Conservation (phyloP, 2,797 vertebrate genomes). For the Acipenser oxyrinchus region DNA sequence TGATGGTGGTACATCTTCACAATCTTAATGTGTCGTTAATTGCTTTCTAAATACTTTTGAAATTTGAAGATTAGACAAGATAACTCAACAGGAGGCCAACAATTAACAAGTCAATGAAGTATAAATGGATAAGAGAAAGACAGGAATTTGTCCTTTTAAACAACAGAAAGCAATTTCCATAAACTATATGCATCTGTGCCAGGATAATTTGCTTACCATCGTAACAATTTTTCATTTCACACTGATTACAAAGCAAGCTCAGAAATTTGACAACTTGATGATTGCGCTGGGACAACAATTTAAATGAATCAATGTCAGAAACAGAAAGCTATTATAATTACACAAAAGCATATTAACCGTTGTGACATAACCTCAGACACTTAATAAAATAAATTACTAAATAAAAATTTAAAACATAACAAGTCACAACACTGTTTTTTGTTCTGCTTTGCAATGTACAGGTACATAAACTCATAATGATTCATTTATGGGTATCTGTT, state of each 20-base stretch:
- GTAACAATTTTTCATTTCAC: conserved; percentile 41
- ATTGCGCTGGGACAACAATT: conserved; percentile 33
- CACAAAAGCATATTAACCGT: conserved; percentile 30
- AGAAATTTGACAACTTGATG: conserved; percentile 34
- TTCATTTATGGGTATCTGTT: too few species aligned
- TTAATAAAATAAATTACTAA: background rate
- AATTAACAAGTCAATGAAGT: conserved; percentile 72
- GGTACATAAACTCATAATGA: too few species aligned
- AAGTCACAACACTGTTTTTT: background rate
- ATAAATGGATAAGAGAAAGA: conserved; percentile 61
- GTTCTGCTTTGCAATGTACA: too few species aligned
- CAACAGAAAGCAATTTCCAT: conserved; percentile 48
- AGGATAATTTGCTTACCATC: conserved; percentile 46
- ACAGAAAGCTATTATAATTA: conserved; percentile 30
- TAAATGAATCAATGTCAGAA: conserved; percentile 39
- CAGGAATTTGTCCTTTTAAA: conserved; percentile 49
- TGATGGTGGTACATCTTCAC: conserved; percentile 21
- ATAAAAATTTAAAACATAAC: background rate
- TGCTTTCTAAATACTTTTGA: conserved; percentile 72
- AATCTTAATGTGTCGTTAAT: conserved; percentile 72
- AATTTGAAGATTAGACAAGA: conserved; percentile 68
- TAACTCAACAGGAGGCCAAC: conserved; percentile 67
- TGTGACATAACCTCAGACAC: conserved; percentile 22
- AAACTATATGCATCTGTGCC: conserved; percentile 53
- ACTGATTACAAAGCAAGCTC: conserved; percentile 34